Evolutionary conservation across 2,797 vertebrate genomes (phyloP), one percentile per base, ranked within the genome.

Genomic region (Alauda arvensis): DNA sequence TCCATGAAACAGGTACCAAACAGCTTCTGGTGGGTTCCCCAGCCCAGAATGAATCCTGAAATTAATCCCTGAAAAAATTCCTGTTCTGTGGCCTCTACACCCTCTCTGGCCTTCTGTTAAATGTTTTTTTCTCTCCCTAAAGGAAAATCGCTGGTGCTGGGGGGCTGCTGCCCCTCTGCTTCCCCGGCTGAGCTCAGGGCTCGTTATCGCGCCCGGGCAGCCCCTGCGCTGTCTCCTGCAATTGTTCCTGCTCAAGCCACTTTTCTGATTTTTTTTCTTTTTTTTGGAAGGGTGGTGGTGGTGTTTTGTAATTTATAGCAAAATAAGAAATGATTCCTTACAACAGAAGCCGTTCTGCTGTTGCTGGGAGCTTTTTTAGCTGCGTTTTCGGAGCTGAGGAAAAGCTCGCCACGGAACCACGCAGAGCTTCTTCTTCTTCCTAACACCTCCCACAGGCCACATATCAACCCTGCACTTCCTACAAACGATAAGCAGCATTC

Each of bases 161-260:
- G 46, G 79, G 72, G 43, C n/a, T 33, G 61, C 43, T 62, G 71
- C 61, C 67, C 69, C 72, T 76, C 24, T 0, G 59, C 68, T 69
- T 67, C 90, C 89, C 78, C n/a, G n/a, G n/a, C 84, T 24, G 71
- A 70, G 84, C 43, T 61, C 91, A 39, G 6, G 37, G 56, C 60
- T 46, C 3, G 49, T 89, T 94, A 94, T 88, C 93, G 3, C 55
- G 0, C 56, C 2, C 2, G 2, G 39, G 85, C 91, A 92, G 94
- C 76, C 43, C 85, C 26, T 8, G 59, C 4, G 12, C 90, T 56
- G 88, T 60, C 94, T 95, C 93, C 94, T 92, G 93, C n/a, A 68
- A 94, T 91, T 94, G 93, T 95, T 96, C 78, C 45, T 46, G 56
- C 87, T 77, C 34, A 15, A 86, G 56, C 29, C 92, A 53, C 69